Evolutionary conservation across 30 jellyfish, hydroid and myxozoan species (phyloP), one percentile per base, ranked within the genome.

Genomic region (Chrysaora quinquecirrha): DNA sequence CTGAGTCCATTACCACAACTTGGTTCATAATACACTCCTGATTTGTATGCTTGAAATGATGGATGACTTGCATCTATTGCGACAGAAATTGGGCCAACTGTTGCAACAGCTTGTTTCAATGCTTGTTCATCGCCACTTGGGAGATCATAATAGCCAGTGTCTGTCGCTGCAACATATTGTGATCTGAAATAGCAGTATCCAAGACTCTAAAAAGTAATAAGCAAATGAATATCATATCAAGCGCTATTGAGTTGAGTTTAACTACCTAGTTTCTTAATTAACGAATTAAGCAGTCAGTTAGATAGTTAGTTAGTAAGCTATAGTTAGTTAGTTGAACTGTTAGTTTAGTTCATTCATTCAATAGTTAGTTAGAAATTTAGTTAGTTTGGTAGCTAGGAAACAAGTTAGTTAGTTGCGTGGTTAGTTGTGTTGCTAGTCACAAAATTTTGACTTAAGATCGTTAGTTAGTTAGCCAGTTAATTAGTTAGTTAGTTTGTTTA

Each of bases 1-100:
- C 73, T 78, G 2, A 94, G 71, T 0, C 83, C 93, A 66, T 81
- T 85, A 7, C 97, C 95, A 86, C 99, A 95, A n/a, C 77, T 29
- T 43, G 99, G 99, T 84, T 89, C 98, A 68, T 65, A 65, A 65
- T 89, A 89, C 16, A 95, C 96, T 18, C 99, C 99, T 10, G 94
- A 30, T 14, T 71, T 27, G 78, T 95, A 95, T 14, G 96, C 50
- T 73, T 82, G 88, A 85, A 95, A 95, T 14, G 97, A 86, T 46
- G 97, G 87, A 48, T 88, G 97, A 22, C 91, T 89, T 34, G 99
- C 97, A 83, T 95, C 99, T 30, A 95, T 95, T 12, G 99, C 97
- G 20, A 89, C 98, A 27, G 99, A 95, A 0, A 95, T 87, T 32
- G 99, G 99, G 0, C 99, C 99, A 72, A 88, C 56, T 9, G 97